A percentile compares a stretch with the other conserved stretches of the same genome.
Evolutionary conservation across 2,888 invertebrate species (phyloP).

Genomic region (Arge pagana): DNA sequence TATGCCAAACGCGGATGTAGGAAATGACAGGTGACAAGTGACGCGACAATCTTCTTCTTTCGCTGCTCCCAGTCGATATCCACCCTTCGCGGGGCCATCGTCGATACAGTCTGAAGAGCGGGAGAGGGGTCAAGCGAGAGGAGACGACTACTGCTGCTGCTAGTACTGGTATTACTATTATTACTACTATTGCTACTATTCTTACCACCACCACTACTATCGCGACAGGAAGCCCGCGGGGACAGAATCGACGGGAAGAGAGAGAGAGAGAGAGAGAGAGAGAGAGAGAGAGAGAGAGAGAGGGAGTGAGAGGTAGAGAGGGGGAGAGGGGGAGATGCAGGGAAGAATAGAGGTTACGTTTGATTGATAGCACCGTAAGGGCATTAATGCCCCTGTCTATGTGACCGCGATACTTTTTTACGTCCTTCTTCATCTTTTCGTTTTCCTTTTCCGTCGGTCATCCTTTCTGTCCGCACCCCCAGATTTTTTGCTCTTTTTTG

Average conservation of each 20-base stretch:
- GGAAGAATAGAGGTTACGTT: constrained; percentile 6
- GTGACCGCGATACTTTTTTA: constrained; percentile 13
- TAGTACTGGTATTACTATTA: too few relatives aligned
- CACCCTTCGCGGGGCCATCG: too few relatives aligned
- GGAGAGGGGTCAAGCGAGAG: too few relatives aligned
- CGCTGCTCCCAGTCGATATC: neutral
- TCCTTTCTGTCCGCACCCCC: too few relatives aligned
- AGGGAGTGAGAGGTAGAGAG: constrained; percentile 1
- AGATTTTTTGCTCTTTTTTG: neutral
- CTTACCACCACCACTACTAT: too few relatives aligned
- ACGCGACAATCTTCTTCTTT: neutral
- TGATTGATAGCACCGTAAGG: constrained; percentile 25
- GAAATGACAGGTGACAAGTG: too few relatives aligned
- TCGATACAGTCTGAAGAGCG: too few relatives aligned
- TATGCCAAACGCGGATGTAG: neutral
- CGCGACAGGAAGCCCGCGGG: too few relatives aligned
- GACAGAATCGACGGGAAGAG: neutral
- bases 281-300: constrained; percentile 1
- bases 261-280: neutral
- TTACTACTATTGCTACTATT: too few relatives aligned
- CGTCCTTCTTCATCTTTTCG: neutral
- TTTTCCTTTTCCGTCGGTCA: neutral
- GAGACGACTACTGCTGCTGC: too few relatives aligned
- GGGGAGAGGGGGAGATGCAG: neutral
- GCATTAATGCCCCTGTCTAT: constrained; percentile 22